A percentile compares a stretch with the other conserved stretches of the same genome.
phyloP scores from a whole-genome alignment of 2,888 invertebrate genomes.

The Pandemis heparana region DNA sequence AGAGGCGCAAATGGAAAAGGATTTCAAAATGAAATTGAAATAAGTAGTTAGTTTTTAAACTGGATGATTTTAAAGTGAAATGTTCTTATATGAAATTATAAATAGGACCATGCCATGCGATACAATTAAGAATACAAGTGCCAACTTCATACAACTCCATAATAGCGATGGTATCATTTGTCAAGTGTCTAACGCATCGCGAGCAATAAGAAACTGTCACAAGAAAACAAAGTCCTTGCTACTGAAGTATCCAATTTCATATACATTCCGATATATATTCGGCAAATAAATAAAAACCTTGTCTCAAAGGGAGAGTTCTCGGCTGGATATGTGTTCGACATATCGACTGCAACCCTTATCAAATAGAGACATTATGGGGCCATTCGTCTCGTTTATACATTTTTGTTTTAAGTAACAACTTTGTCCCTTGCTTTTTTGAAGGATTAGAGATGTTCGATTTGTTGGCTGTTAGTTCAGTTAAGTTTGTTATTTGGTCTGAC shows the following conservation, averaged over 20 bases:
- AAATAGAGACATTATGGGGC: constrained; percentile 67
- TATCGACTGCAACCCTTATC: constrained; percentile 71
- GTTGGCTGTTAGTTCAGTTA: neutral
- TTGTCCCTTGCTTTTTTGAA: constrained; percentile 39
- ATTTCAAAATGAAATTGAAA: too few relatives aligned
- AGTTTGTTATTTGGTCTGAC: neutral
- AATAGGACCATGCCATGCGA: neutral
- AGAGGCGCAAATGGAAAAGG: too few relatives aligned
- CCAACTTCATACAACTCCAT: neutral
- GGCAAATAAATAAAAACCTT: constrained; percentile 53
- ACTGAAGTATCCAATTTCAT: constrained; percentile 38
- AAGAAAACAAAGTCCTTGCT: constrained; percentile 34
- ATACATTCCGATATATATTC: constrained; percentile 34
- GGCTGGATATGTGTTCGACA: constrained; percentile 55
- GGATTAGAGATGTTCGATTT: constrained; percentile 12
- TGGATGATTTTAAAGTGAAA: too few relatives aligned
- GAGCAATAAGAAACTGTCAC: constrained; percentile 41
- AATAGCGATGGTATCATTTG: constrained; percentile 34
- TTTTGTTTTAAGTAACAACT: constrained; percentile 49
- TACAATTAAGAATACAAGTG: neutral
- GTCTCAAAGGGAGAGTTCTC: constrained; percentile 53
- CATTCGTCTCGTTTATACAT: constrained; percentile 62
- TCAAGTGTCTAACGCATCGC: constrained; percentile 36
- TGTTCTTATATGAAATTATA: neutral
- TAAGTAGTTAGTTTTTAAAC: too few relatives aligned